Evolutionary conservation across 2,888 invertebrate species (phyloP), one percentile per base, ranked within the genome.

Genomic region (Chrysolina haemoptera): DNA sequence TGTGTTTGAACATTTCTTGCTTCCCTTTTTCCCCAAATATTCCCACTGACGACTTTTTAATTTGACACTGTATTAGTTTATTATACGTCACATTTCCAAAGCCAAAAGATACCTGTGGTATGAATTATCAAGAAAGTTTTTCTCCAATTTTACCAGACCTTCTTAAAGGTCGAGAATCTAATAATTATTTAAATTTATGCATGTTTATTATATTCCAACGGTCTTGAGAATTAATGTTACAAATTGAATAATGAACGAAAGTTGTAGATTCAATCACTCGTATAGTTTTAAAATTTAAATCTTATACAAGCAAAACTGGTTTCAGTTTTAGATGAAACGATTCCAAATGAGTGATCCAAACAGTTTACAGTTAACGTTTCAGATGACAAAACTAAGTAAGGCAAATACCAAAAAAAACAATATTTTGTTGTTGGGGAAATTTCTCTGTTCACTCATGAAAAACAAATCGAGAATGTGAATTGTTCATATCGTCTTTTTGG

Each of bases 191-290:
- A 59, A 27, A 59, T 59, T 59, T 9, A 59, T 27, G 22, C 59
- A n/a, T 59, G 35, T 59, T 59, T 35, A 59, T 27, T 8, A 59
- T 59, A 59, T 27, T 59, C 22, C 35, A 59, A 59, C 59, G 27
- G 59, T 59, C 35, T 59, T 59, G 35, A 59, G 27, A 59, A 22
- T 35, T 14, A 59, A 59, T 59, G 59, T 59, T 27, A 27, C 22
- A 35, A 59, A 59, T 59, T 59, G 35, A 53, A 59, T 59, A 59
- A 59, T 59, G 35, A 59, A 27, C 27, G 59, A 59, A 59, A 59
- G 59, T 59, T 59, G 27, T 59, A 35, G 35, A 27, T 22, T 27
- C 35, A 27, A 35, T 59, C 59, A 59, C 35, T 59, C 59, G n/a
- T n/a, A 59, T 59, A 59, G 59, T n/a, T 59, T n/a, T 22, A 59